A percentile compares a stretch with the other conserved stretches of the same genome.
Conservation (phyloP, 2,113 vertebrate species). For the Carollia perspicillata region DNA sequence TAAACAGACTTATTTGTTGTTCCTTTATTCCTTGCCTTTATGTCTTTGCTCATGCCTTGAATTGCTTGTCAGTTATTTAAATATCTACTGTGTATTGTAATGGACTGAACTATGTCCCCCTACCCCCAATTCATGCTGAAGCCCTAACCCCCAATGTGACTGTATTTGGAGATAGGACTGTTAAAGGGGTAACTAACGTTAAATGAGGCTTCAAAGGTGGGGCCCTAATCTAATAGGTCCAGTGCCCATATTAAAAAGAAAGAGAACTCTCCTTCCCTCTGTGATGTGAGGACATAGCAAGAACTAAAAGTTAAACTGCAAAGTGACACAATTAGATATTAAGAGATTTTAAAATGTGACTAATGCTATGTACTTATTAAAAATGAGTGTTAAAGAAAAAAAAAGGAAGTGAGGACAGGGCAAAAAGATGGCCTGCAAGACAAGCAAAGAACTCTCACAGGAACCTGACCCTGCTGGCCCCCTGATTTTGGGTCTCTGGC, state of each 20-base stretch:
- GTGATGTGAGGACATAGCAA: background rate
- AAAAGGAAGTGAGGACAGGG: background rate
- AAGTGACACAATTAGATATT: background rate
- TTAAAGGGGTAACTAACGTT: background rate
- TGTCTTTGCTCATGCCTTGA: background rate
- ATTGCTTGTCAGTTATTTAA: background rate
- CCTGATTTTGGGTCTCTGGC: background rate
- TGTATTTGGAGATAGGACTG: background rate
- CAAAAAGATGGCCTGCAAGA: background rate
- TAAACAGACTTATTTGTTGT: background rate
- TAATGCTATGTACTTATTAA: background rate
- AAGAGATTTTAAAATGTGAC: background rate
- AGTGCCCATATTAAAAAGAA: background rate
- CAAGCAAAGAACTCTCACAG: background rate
- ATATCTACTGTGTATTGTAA: background rate
- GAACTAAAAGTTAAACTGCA: background rate
- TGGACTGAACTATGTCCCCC: background rate
- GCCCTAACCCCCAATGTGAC: background rate
- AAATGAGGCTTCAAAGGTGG: background rate
- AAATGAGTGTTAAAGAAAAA: conserved; percentile 35
- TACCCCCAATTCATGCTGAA: background rate
- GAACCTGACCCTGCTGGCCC: background rate
- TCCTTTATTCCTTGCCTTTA: background rate
- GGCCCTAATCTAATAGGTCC: background rate
- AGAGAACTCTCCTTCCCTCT: background rate